Evolutionary conservation across 1,140 invertebrate genomes (phyloP).

Genomic region (Hycleus phaleratus): DNA sequence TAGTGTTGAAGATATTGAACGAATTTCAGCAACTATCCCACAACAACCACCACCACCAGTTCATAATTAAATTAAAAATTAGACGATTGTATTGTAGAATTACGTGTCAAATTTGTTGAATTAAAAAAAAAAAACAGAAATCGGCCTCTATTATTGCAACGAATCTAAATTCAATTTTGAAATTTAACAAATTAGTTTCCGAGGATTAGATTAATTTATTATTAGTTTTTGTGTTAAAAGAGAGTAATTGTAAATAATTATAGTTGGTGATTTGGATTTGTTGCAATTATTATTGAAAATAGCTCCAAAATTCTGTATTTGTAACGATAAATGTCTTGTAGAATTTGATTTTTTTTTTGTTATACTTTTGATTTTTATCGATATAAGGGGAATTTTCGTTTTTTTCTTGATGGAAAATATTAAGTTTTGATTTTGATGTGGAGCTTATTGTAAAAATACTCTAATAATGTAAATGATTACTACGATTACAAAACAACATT

Average conservation of each 20-base stretch:
- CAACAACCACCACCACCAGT: conserved; percentile 41
- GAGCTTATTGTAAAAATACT: too few species aligned
- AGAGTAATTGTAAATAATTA: conserved; percentile 5
- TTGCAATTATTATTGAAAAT: neutral
- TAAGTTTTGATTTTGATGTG: too few species aligned
- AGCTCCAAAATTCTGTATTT: conserved; percentile 7
- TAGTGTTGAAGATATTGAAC: conserved; percentile 74
- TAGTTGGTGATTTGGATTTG: conserved; percentile 4
- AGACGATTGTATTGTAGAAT: conserved; percentile 2
- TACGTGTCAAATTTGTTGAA: neutral
- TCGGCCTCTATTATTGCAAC: neutral
- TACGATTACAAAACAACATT: neutral
- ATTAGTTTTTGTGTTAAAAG: conserved; percentile 2
- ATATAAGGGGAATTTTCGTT: conserved; percentile 2
- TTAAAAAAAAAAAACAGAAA: neutral
- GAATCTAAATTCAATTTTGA: neutral
- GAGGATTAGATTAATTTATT: conserved; percentile 3
- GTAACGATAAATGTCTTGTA: neutral
- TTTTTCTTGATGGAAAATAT: neutral
- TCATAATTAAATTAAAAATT: conserved; percentile 45
- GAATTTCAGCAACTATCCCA: conserved; percentile 53
- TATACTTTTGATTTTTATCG: neutral
- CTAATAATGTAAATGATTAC: too few species aligned
- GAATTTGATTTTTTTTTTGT: neutral
- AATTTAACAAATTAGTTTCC: neutral